Evolutionary conservation across 1,140 invertebrate genomes (phyloP), one percentile per base, ranked within the genome.

Genomic region (Linepithema humile): DNA sequence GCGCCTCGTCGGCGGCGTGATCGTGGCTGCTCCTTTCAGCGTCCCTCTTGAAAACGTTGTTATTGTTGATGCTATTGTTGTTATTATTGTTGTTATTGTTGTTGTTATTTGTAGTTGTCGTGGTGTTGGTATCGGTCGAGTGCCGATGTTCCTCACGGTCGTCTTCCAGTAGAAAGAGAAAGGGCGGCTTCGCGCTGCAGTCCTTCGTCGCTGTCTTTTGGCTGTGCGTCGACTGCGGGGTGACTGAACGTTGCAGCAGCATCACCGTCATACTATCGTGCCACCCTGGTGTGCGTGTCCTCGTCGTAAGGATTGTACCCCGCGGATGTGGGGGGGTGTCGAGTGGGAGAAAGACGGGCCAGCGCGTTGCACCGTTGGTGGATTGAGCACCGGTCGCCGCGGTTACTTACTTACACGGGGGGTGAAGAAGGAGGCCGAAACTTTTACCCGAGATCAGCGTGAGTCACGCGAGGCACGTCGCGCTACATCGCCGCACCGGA

Each of bases 241-340:
- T 93, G 90, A 92, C 90, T 89, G 94, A 93, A 92, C 94, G 94
- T 94, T 94, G 94, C 92, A 95, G 93, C 93, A 95, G 94, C 94
- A 94, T 95, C 94, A 94, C 94, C 93, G 94, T 95, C 94, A 95
- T 95, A 92, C 94, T 94, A 94, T 91, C 92, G 89, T 90, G 83
- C 89, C 92, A 92, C 91, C 91, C 90, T 89, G 85, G 87, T 89
- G 78, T 85, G 80, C 87, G 87, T 86, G 72, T 86, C 88, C 84
- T 88, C 84, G 88, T 89, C 87, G 84, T 82, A 89, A 88, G 86
- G 87, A 83, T 88, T 85, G 62, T 65, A 55, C 48, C 77, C 55
- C 60, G 45, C 35, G 26, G 15, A 57, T 40, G 26, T 62, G 72
- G 45, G 59, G 73, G 59, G 57, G 20, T n/a, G n/a, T 40, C 9